Conservation (phyloP, 1,140 invertebrate genomes). For the Eurosta solidaginis region DNA sequence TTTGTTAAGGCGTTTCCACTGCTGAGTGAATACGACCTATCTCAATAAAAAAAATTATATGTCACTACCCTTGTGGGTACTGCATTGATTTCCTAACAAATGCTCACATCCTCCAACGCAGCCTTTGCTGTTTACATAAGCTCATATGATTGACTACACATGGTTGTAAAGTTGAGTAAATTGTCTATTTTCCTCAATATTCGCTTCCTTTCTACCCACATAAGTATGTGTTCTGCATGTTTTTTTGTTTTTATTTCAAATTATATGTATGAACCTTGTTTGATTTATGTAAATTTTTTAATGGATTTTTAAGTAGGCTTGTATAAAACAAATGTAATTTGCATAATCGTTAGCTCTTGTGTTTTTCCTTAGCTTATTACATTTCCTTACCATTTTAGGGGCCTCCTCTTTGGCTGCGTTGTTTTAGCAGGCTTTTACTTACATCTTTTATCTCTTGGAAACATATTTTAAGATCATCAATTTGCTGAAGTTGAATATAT, state of each 20-base stretch:
- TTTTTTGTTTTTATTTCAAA: background rate
- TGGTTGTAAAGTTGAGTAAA: background rate
- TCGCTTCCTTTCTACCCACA: background rate
- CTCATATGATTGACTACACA: background rate
- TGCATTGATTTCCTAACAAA: background rate
- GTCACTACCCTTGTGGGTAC: too few relatives aligned
- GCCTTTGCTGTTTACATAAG: background rate
- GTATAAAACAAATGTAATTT: conserved; percentile 7
- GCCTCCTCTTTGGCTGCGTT: background rate
- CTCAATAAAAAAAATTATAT: too few relatives aligned
- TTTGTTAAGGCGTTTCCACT: too few relatives aligned
- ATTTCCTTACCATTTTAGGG: background rate
- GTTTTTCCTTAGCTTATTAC: background rate
- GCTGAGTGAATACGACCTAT: too few relatives aligned
- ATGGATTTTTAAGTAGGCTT: conserved; percentile 22
- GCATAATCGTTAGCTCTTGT: background rate
- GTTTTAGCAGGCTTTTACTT: background rate
- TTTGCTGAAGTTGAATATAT: background rate
- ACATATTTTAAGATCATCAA: background rate
- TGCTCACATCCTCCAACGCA: background rate
- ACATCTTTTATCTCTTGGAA: too few relatives aligned
- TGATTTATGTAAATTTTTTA: conserved; percentile 22
- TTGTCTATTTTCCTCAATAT: background rate
- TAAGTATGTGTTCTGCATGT: too few relatives aligned
- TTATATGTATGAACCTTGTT: background rate